phyloP scores from a whole-genome alignment of 1,140 invertebrate genomes.

The Drosophila miranda region DNA sequence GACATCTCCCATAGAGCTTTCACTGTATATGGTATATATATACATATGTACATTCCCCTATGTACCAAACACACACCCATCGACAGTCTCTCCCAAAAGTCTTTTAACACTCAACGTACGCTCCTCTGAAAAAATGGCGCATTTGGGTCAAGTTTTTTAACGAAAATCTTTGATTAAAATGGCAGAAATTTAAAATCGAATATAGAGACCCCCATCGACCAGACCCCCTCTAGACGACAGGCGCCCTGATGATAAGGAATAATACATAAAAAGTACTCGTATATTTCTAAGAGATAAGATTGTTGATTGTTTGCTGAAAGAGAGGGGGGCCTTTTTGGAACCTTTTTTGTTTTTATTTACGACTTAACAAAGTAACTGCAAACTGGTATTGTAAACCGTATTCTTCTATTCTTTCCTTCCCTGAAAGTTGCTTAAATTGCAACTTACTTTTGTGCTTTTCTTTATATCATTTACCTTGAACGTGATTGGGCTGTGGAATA shows the following conservation, averaged over 20 bases:
- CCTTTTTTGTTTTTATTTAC: too few relatives aligned
- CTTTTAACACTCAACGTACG: background rate
- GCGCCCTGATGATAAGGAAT: slow-evolving; percentile 35
- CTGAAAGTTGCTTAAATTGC: background rate
- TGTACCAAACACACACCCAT: background rate
- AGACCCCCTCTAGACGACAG: slow-evolving; percentile 37
- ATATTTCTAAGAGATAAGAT: slow-evolving; percentile 9
- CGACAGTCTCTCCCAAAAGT: slow-evolving; percentile 18
- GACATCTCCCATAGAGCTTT: background rate
- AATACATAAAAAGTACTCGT: slow-evolving; percentile 7
- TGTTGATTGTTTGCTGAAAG: slow-evolving; percentile 24
- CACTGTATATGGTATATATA: background rate
- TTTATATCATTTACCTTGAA: slow-evolving; percentile 73
- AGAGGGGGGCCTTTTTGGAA: background rate
- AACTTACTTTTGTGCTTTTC: slow-evolving; percentile 34
- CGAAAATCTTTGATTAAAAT: slow-evolving; percentile 56
- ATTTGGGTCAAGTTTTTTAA: slow-evolving; percentile 69
- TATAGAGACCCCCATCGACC: slow-evolving; percentile 3
- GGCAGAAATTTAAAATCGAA: slow-evolving; percentile 25
- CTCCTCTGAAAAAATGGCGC: slow-evolving; percentile 49
- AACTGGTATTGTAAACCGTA: slow-evolving; percentile 23
- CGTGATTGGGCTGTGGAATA: slow-evolving; percentile 68
- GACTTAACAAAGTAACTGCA: slow-evolving; percentile 5
- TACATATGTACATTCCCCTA: background rate
- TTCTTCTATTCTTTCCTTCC: background rate